Base-by-base conservation (phyloP, 2,113 vertebrate species). In the Anser cygnoides region DNA sequence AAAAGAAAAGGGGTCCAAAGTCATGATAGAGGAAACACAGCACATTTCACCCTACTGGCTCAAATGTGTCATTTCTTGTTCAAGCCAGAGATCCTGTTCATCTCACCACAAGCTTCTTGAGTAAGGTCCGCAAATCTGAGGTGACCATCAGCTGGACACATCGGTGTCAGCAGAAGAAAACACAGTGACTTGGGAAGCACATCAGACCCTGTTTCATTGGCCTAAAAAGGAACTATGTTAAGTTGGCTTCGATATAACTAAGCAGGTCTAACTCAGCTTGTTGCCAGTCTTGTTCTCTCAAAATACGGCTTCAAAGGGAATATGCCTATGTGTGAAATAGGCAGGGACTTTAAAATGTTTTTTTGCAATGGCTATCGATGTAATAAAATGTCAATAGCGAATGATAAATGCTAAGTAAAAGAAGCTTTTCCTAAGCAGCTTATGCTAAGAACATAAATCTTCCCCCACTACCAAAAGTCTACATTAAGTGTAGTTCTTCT, bases 341-440 rank as follows among this genome's bases (percentile, higher is more conserved):
- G 35, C 59, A 94, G 54, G 13, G 28, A 63, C 18, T 79, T 74
- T 26, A 75, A 71, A 84, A 89, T 18, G 58, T 61, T 92, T 92
- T 63, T 35, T 28, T 62, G 44, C 52, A 19, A 63, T 85, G 65
- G 23, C 10, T 87, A 71, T 84, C 80, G 63, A 8, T 44, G 66
- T n/a, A 81, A 86, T 87, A 85, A 91, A 87, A 85, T 44, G 77
- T 79, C 35, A 89, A 66, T 73, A 93, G 89, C 19, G 85, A 92
- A 76, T 68, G 66, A 82, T 66, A 90, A 93, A 78, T 55, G 31
- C 35, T 43, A 88, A 85, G 61, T 46, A 77, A 54, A 95, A 93
- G 61, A 72, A 88, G 68, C 49, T 94, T 92, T 94, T 89, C 67
- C 52, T 95, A 81, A 94, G 81, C 31, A 82, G 81, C 77, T 93